These are phyloP conservation scores for Melanophora roralis DNA, from an alignment of 2,888 invertebrate species.

Conservation along the genomic window DNA sequence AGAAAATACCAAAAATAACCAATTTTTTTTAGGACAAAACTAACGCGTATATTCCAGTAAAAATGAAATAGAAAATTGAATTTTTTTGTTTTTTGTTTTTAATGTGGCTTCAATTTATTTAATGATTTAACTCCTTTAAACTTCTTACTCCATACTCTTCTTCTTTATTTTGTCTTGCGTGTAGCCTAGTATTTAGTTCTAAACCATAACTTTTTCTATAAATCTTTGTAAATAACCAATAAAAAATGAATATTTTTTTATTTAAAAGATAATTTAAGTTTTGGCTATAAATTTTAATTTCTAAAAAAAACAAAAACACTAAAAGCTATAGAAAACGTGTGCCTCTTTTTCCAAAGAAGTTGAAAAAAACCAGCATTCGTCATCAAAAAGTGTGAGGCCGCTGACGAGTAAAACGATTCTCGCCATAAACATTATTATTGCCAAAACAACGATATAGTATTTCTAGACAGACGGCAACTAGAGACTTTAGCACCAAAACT, in stretches of 20 bases:
- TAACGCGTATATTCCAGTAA: too few relatives aligned
- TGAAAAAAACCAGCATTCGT: slow-evolving; percentile 15
- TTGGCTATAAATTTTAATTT: slow-evolving; percentile 11
- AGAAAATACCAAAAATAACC: too few relatives aligned
- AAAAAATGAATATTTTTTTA: not conserved
- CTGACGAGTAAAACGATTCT: not conserved
- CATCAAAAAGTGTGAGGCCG: slow-evolving; percentile 33
- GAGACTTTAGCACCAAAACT: not conserved
- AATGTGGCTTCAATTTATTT: too few relatives aligned
- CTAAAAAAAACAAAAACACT: not conserved
- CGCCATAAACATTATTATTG: not conserved
- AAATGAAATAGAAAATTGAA: too few relatives aligned
- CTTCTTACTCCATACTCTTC: not conserved
- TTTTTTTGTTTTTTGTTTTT: too few relatives aligned
- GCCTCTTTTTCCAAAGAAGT: not conserved
- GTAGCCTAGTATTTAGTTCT: not conserved
- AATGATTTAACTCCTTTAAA: not conserved
- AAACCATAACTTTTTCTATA: too few relatives aligned
- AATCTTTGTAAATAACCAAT: too few relatives aligned
- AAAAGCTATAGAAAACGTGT: slow-evolving; percentile 27
- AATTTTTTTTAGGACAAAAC: too few relatives aligned
- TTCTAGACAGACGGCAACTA: slow-evolving; percentile 10
- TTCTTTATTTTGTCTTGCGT: not conserved
- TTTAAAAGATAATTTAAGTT: not conserved
- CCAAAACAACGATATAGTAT: slow-evolving; percentile 11